Percentiles rank a stretch among this genome's conserved stretches.
phyloP scores from a whole-genome alignment of 1,140 invertebrate species.

The Chionoecetes opilio region DNA sequence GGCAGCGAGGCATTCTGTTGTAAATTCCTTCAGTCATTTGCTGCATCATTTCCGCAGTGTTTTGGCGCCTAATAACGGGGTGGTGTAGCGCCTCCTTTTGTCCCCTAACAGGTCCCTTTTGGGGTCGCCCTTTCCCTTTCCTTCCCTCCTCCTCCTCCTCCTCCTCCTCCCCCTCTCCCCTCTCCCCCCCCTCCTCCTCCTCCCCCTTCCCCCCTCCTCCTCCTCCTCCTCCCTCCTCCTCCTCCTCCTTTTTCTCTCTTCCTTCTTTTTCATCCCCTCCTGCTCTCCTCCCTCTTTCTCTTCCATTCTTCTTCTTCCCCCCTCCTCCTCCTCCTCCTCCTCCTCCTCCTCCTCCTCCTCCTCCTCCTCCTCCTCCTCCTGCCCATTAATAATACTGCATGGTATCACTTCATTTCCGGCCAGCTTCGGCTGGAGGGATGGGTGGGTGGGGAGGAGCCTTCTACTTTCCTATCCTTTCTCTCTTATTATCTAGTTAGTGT shows the following conservation, averaged over 20 bases:
- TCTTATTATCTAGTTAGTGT: too few relatives aligned
- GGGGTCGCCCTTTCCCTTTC: neutral
- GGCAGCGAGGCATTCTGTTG: neutral
- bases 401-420: neutral
- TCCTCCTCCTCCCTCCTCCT: neutral
- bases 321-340: neutral
- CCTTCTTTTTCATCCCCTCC: neutral
- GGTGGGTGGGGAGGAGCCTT: neutral
- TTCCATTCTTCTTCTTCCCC: neutral
- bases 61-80: neutral
- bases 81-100: neutral
- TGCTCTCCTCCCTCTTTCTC: neutral
- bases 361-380: neutral
- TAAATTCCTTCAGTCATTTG: slow-evolving; percentile 20
- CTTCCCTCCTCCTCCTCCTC: neutral
- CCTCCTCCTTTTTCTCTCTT: neutral
- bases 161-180: neutral
- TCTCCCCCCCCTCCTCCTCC: neutral
- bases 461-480: neutral
- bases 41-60: slow-evolving; percentile 16
- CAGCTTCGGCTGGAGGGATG: too few relatives aligned
- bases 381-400: neutral
- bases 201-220: neutral
- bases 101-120: neutral
- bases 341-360: neutral